Base-by-base conservation (phyloP, 1,140 invertebrate genomes). In the Melipona quadrifasciata region DNA sequence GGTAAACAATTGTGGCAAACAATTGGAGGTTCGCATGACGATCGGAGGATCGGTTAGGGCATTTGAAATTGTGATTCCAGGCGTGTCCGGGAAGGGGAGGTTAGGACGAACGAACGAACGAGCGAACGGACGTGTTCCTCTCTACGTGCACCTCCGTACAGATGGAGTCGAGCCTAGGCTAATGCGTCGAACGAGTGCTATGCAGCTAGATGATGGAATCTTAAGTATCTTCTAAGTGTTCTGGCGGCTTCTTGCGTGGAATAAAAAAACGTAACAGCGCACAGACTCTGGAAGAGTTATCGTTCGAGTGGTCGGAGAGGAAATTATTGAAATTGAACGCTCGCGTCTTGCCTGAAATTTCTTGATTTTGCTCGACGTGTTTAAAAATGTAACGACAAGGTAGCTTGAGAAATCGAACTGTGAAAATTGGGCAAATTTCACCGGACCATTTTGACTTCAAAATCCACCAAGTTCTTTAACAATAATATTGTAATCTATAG, bases 41-140 rank as follows among this genome's bases (percentile, higher is more conserved):
- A 82, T 76, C 57, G 67, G 31, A 27, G 61, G 77, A 90, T 84
- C 83, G 65, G 88, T 86, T 78, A 65, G 82, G 80, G 68, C 75
- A 83, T 87, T 91, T 90, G 87, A 91, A 91, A 92, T 93, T 93
- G 91, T 90, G 82, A 93, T 92, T 93, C 91, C 90, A 93, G 89
- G 91, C 92, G 91, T 90, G 92, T 92, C 89, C 85, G 58, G 70
- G 84, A 76, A 88, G 80, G 83, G 85, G 89, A 91, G 90, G 89
- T 90, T 90, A 73, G 85, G 67, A 47, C 61, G 73, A 70, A 68
- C 87, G 73, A 70, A 68, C 87, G 71, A 61, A 87, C 79, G 77
- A 67, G 79, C 85, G 71, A 61, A 87, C 79, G 77, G 65, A 79
- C 85, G 70, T 53, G 74, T 64, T 77, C 74, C 74, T 81, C 58